These are phyloP conservation scores for Cyanoliseus patagonus DNA, from an alignment of 2,113 vertebrate species.

Conservation along the genomic window DNA sequence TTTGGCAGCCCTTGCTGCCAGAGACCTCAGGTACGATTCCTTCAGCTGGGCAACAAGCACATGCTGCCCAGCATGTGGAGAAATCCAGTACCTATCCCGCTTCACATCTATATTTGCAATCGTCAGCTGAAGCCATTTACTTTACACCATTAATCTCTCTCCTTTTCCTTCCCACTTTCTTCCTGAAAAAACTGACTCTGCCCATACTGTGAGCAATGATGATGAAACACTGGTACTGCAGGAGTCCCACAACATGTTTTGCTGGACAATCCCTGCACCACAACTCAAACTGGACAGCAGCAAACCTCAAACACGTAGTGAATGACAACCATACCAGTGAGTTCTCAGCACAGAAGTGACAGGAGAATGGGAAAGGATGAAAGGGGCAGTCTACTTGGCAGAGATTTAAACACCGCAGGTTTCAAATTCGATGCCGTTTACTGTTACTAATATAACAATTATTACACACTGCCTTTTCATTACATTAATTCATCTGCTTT, in stretches of 20 bases:
- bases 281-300: background rate
- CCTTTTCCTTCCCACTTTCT: background rate
- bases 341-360: background rate
- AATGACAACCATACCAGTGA: background rate
- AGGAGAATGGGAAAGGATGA: background rate
- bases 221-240: background rate
- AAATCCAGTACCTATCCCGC: background rate
- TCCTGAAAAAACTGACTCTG: background rate
- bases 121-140: background rate
- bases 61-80: fast-evolving
- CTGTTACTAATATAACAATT: background rate
- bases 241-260: background rate
- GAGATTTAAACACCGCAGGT: background rate
- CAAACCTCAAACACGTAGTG: background rate
- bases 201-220: background rate
- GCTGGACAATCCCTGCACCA: background rate
- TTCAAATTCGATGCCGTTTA: background rate
- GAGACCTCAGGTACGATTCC: background rate
- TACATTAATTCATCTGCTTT: background rate
- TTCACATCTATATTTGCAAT: background rate
- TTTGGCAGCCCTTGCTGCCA: background rate
- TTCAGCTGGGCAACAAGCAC: background rate
- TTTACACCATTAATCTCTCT: background rate
- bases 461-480: background rate
- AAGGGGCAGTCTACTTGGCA: background rate